Evolutionary conservation across 2,113 vertebrate genomes (phyloP).

Genomic region (Dinomys branickii): DNA sequence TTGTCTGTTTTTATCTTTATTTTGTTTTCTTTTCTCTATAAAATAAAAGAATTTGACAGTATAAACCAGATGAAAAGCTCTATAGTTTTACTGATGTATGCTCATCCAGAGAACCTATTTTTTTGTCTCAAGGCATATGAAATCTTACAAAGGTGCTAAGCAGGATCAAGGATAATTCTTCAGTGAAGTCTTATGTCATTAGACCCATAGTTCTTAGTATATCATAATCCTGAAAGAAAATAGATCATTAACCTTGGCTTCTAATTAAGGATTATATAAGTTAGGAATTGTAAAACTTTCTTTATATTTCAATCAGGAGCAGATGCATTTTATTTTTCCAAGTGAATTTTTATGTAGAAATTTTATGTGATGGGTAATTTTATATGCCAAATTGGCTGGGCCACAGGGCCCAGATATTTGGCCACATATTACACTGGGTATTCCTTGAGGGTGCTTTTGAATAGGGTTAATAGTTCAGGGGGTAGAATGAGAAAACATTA

Average conservation of each 20-base stretch:
- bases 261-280: background rate
- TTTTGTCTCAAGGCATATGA: background rate
- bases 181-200: background rate
- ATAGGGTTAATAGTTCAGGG: background rate
- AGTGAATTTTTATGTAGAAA: background rate
- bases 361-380: background rate
- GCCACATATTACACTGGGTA: background rate
- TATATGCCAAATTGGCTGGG: background rate
- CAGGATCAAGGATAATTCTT: constrained; percentile 16
- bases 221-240: constrained; percentile 15
- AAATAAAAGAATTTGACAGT: background rate
- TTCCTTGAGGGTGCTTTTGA: background rate
- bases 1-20: too few species aligned
- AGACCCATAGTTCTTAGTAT: background rate
- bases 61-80: background rate
- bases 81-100: background rate
- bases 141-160: background rate
- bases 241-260: background rate
- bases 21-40: too few species aligned
- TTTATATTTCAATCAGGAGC: background rate
- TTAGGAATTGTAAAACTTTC: background rate
- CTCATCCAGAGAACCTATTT: background rate
- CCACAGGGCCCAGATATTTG: background rate
- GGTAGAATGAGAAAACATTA: background rate
- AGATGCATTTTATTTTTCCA: background rate